Conservation (phyloP, 1,140 invertebrate genomes). For the Diprion similis region DNA sequence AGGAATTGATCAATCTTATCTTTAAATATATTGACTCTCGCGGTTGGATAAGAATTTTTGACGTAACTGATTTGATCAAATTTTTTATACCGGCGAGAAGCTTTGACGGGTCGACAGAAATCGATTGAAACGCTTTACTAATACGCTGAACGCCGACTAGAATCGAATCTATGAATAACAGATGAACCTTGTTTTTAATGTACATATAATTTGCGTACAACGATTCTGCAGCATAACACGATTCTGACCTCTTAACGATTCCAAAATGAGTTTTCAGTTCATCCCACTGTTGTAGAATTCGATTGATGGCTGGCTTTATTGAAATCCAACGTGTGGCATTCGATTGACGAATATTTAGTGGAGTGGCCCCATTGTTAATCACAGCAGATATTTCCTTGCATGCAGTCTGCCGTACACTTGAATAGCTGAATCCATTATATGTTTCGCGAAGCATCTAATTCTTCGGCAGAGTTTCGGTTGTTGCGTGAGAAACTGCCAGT, state of each 20-base stretch:
- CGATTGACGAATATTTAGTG: conserved; percentile 45
- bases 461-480: conserved; percentile 38
- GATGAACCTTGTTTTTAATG: background rate
- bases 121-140: background rate
- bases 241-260: conserved; percentile 28
- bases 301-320: conserved; percentile 31
- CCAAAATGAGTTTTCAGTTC: conserved; percentile 48
- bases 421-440: conserved; percentile 48
- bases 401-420: conserved; percentile 18
- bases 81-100: conserved; percentile 23
- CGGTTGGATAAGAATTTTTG: conserved; percentile 24
- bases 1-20: conserved; percentile 25
- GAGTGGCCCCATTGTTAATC: conserved; percentile 46
- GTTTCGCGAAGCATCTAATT: conserved; percentile 50
- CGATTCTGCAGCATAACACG: conserved; percentile 34
- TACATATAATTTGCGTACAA: conserved; percentile 24
- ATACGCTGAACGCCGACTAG: background rate
- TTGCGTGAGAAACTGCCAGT: conserved; percentile 39
- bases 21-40: conserved; percentile 19
- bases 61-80: conserved; percentile 22
- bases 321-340: conserved; percentile 51
- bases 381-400: conserved; percentile 46
- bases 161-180: background rate
- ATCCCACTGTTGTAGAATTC: conserved; percentile 47
- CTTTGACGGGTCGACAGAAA: background rate